A percentile compares a stretch with the other conserved stretches of the same genome.
These are phyloP conservation scores for Acromyrmex echinatior DNA, from an alignment of 1,140 invertebrate genomes.

Conservation along the genomic window DNA sequence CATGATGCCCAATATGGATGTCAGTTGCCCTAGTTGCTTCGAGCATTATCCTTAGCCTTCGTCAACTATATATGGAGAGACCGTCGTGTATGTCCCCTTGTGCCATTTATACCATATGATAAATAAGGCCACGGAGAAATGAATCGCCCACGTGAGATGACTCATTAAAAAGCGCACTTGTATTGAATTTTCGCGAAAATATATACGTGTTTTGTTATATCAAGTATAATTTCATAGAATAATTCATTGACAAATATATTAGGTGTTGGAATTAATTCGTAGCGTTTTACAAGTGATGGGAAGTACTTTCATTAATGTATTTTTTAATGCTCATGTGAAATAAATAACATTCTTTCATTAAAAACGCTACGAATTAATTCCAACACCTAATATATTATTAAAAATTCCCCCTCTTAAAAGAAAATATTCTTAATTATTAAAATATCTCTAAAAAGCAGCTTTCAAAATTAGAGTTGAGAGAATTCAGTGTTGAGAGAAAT, in stretches of 20 bases:
- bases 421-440: not conserved
- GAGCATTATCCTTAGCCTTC: conserved; percentile 79
- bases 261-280: too few relatives aligned
- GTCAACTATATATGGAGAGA: conserved; percentile 79
- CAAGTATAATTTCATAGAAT: not conserved
- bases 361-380: too few relatives aligned
- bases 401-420: too few relatives aligned
- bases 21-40: conserved; percentile 81
- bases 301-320: too few relatives aligned
- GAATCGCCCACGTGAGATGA: conserved; percentile 45
- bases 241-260: not conserved
- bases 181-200: conserved; percentile 7
- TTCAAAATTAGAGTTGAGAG: not conserved
- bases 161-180: conserved; percentile 8
- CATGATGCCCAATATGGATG: conserved; percentile 76
- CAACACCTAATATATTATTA: too few relatives aligned
- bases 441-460: not conserved
- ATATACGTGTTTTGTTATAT: not conserved
- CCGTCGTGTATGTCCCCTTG: conserved; percentile 43
- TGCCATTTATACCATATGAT: conserved; percentile 70
- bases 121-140: conserved; percentile 68
- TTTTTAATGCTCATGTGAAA: too few relatives aligned
- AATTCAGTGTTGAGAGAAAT: not conserved
- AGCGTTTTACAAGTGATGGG: too few relatives aligned
- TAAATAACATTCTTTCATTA: too few relatives aligned